Evolutionary conservation across 2,113 vertebrate species (phyloP).

Genomic region (Xerus inauris): DNA sequence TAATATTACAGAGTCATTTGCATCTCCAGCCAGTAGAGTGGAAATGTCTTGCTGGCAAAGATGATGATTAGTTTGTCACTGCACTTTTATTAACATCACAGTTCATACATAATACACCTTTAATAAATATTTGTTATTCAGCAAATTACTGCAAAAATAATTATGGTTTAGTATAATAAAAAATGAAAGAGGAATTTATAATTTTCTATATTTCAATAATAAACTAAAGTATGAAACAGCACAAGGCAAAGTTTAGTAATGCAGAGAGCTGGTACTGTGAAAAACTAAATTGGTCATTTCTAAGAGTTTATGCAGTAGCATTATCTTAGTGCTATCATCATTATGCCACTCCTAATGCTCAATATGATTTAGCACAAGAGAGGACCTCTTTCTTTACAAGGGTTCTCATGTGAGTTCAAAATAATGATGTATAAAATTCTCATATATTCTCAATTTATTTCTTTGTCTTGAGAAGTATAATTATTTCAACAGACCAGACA

Average conservation of each 20-base stretch:
- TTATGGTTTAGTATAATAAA: not conserved
- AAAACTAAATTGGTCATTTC: not conserved
- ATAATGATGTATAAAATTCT: conserved; percentile 33
- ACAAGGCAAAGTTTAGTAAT: not conserved
- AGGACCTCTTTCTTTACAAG: not conserved
- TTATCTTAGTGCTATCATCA: not conserved
- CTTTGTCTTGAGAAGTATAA: conserved; percentile 39
- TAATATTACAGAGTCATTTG: not conserved
- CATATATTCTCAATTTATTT: conserved; percentile 3
- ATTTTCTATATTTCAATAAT: not conserved
- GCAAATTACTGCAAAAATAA: not conserved
- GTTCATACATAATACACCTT: not conserved
- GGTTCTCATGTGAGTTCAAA: not conserved
- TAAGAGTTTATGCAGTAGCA: not conserved
- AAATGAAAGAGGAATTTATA: not conserved
- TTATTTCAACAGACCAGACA: conserved; percentile 51
- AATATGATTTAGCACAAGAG: not conserved
- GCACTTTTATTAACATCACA: not conserved
- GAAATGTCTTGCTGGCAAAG: not conserved
- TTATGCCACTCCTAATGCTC: not conserved
- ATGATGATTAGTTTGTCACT: not conserved
- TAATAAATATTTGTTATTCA: not conserved
- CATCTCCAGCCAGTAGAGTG: not conserved
- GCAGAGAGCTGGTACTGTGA: not conserved
- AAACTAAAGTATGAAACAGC: not conserved